These are phyloP conservation scores for Gopherus evgoodei DNA, from an alignment of 2,113 vertebrate genomes.

Conservation along the genomic window DNA sequence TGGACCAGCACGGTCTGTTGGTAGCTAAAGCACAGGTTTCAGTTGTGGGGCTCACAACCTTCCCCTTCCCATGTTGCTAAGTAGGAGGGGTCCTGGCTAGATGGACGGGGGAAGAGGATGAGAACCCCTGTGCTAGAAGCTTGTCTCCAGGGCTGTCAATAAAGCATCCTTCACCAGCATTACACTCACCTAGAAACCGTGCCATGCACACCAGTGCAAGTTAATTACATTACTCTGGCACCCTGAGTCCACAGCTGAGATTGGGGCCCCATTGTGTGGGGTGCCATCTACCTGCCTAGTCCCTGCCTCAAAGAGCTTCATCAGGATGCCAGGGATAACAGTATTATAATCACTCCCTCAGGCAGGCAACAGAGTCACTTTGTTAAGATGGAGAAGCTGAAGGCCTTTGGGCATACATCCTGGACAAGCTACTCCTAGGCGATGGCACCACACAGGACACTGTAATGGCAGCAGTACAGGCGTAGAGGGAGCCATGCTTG, in stretches of 20 bases:
- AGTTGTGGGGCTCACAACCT: neutral
- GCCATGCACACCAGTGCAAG: neutral
- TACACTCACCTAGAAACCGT: neutral
- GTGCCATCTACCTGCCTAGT: too few species aligned
- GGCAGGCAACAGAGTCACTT: neutral
- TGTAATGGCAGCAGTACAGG: neutral
- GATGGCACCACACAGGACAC: rapidly evolving
- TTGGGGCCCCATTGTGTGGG: neutral
- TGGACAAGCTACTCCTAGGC: neutral
- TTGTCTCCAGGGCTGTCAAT: neutral
- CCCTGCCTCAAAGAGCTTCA: neutral
- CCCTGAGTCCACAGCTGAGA: too few species aligned
- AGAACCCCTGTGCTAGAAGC: neutral
- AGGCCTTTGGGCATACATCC: neutral
- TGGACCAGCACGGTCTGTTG: too few species aligned
- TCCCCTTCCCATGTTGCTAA: neutral
- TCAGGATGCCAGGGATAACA: neutral
- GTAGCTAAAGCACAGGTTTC: neutral
- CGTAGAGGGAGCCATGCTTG: neutral
- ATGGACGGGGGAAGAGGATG: neutral
- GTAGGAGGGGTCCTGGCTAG: neutral
- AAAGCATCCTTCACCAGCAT: neutral
- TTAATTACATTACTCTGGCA: neutral
- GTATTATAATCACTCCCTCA: neutral
- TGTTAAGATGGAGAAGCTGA: neutral